A percentile compares a stretch with the other conserved stretches of the same genome.
phyloP scores from a whole-genome alignment of 2,113 vertebrate genomes.

The Stegastes partitus region DNA sequence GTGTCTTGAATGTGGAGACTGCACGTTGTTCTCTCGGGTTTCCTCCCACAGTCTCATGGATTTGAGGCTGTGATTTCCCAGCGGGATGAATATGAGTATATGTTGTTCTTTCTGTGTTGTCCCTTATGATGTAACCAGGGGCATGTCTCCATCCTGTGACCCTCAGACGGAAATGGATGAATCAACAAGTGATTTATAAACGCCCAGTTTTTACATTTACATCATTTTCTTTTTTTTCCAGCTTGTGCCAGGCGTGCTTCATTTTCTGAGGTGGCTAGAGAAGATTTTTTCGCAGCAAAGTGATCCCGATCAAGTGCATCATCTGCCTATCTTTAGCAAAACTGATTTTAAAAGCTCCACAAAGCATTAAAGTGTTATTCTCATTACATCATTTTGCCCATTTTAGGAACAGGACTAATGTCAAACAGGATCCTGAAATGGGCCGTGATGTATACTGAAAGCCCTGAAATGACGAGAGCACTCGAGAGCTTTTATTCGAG shows the following conservation, averaged over 20 bases:
- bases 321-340: neutral
- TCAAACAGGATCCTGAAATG: neutral
- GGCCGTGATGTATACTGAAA: slow-evolving; percentile 29
- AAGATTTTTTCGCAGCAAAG: neutral
- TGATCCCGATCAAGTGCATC: neutral
- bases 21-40: neutral
- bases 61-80: slow-evolving; percentile 17
- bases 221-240: too few relatives aligned
- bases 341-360: neutral
- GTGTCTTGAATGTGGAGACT: neutral
- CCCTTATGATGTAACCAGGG: too few relatives aligned
- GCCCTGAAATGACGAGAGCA: slow-evolving; percentile 23
- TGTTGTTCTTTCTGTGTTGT: neutral
- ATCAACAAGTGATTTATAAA: neutral
- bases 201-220: too few relatives aligned
- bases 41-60: neutral
- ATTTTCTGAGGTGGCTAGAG: too few relatives aligned
- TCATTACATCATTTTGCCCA: neutral
- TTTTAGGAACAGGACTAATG: neutral
- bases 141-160: neutral
- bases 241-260: too few relatives aligned
- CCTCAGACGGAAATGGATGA: neutral
- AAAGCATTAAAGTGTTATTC: neutral
- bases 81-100: neutral
- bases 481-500: slow-evolving; percentile 26